Conservation (phyloP, 1,140 invertebrate genomes). For the Cyclina sinensis region DNA sequence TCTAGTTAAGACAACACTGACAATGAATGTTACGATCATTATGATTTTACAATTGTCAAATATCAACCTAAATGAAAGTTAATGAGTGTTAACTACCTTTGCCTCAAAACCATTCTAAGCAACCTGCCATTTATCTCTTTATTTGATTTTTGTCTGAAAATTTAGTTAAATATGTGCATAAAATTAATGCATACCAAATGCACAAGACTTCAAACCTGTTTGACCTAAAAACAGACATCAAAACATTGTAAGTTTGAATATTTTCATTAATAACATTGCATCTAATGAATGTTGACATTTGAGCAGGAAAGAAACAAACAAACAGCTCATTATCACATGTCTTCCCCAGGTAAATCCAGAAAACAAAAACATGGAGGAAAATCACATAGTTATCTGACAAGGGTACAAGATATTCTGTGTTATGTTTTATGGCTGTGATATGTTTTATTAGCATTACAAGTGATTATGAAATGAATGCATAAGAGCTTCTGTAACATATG, state of each 20-base stretch:
- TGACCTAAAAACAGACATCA: not conserved
- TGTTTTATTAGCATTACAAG: conserved; percentile 23
- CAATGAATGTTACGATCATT: too few species aligned
- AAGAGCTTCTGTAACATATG: not conserved
- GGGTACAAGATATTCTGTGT: conserved; percentile 15
- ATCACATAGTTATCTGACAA: not conserved
- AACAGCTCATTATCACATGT: not conserved
- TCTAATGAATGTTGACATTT: conserved; percentile 22
- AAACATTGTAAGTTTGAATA: not conserved
- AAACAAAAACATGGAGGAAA: not conserved
- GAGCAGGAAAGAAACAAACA: not conserved
- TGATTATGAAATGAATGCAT: conserved; percentile 15
- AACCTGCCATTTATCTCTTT: too few species aligned
- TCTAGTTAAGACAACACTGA: too few species aligned
- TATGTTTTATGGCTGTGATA: conserved; percentile 4
- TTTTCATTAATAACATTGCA: conserved; percentile 4
- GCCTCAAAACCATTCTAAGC: too few species aligned
- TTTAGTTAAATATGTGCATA: too few species aligned
- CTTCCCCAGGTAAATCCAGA: too few species aligned
- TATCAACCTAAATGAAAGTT: too few species aligned
- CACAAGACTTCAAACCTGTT: not conserved
- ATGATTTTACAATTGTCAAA: too few species aligned
- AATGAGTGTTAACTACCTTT: too few species aligned
- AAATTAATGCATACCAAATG: not conserved
- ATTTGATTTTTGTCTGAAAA: too few species aligned